Evolutionary conservation across 2,888 invertebrate species (phyloP), one percentile per base, ranked within the genome.

Genomic region (Dichetophora obliterata): DNA sequence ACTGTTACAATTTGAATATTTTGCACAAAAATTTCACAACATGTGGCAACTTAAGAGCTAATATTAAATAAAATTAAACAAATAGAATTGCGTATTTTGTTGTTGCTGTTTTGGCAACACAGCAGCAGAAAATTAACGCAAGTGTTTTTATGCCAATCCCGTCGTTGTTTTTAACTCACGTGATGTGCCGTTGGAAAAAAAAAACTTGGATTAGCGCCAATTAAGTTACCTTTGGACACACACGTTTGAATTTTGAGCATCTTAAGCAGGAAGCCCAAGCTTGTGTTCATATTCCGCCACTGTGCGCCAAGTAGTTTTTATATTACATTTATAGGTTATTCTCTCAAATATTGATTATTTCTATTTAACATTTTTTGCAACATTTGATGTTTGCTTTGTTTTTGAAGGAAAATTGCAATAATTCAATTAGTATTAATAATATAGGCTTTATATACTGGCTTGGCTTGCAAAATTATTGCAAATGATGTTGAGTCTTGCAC

Each of bases 401-500:
- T 22, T 27, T 27, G 11, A 6, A 24, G 27, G 57, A 59, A 22
- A 59, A 19, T 63, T 63, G 63, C 63, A 65, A 65, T 65, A 37
- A 16, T 34, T 34, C 31, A 48, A 68, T 68, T 68, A 24, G 22
- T 34, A 14, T 27, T 68, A 68, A 4, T 24, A 68, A 50, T 27
- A 50, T 70, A 31, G n/a, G 24, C 59, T 24, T n/a, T n/a, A n/a
- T 43, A 3, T 34, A 69, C 14, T 50, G n/a, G 11, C 22, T 37
- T 14, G 9, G 31, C 3, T 57, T n/a, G 22, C 37, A 11, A 14
- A 66, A 77, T 75, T 82, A 82, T 65, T 91, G 92, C 87, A 93
- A 86, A 92, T 95, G 93, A 90, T 96, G 92, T 87, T 93, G 92
- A 81, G 92, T 84, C 91, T 97, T 97, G 94, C 99, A 99, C 88